Evolutionary conservation across 2,113 vertebrate genomes (phyloP).

Genomic region (Python bivittatus): DNA sequence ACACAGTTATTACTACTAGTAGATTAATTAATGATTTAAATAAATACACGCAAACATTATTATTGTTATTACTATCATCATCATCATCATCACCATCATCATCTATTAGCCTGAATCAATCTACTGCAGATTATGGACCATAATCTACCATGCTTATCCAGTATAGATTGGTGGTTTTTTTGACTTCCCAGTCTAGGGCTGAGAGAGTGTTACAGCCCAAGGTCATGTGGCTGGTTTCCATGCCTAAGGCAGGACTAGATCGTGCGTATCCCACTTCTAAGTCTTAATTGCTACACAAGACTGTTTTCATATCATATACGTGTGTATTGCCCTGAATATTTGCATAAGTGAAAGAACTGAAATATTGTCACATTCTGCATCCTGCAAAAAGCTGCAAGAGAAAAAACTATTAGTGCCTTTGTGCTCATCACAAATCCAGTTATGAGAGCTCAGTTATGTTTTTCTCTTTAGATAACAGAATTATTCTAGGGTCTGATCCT

Average conservation of each 20-base stretch:
- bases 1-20: not conserved
- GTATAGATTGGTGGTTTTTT: not conserved
- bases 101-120: not conserved
- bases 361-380: conserved; percentile 30
- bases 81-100: not conserved
- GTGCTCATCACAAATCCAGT: not conserved
- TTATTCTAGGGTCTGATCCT: not conserved
- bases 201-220: not conserved
- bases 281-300: not conserved
- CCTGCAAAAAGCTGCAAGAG: conserved; percentile 25
- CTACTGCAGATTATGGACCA: not conserved
- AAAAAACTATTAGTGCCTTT: conserved; percentile 28
- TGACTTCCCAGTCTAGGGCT: not conserved
- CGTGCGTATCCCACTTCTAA: not conserved
- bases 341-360: conserved; percentile 37
- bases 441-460: no score
- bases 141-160: not conserved
- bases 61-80: not conserved
- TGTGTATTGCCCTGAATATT: not conserved
- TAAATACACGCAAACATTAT: not conserved
- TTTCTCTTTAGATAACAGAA: not conserved
- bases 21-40: not conserved
- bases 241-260: not conserved
- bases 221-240: not conserved
- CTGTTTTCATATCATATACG: not conserved